Conservation (phyloP, 53 echinoderm and acorn worm species). For the Arbacia lixula region DNA sequence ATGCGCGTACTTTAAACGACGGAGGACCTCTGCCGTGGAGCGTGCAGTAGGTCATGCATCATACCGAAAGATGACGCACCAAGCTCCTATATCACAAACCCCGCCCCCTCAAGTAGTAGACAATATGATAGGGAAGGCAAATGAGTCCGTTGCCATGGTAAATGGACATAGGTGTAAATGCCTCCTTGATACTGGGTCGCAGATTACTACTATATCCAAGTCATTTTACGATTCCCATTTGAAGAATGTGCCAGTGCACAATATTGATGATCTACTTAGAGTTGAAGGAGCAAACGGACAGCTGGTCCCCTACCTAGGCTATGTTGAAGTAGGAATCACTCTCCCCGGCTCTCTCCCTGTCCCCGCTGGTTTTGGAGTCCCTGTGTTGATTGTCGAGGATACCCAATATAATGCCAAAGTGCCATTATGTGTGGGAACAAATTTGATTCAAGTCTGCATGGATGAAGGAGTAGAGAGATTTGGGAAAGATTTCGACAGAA, state of each 20-base stretch:
- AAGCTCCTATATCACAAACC: too few relatives aligned
- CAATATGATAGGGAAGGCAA: conserved; percentile 32
- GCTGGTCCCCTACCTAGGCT: conserved; percentile 16
- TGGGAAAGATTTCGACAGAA: neutral
- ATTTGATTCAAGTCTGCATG: conserved; percentile 14
- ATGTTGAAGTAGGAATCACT: conserved; percentile 2
- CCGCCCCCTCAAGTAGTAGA: neutral
- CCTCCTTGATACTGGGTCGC: conserved; percentile 18
- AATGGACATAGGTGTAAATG: conserved; percentile 8
- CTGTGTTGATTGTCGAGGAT: conserved; percentile 40
- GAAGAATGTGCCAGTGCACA: neutral
- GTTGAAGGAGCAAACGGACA: conserved; percentile 30
- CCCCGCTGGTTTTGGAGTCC: neutral
- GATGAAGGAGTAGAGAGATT: neutral
- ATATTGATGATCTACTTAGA: neutral
- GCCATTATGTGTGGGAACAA: conserved; percentile 42
- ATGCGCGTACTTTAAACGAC: conserved; percentile 57
- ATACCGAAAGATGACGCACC: neutral
- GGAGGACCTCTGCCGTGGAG: conserved; percentile 29
- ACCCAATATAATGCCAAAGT: conserved; percentile 36
- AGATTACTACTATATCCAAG: conserved; percentile 4
- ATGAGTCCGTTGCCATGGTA: conserved; percentile 1
- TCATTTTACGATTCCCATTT: neutral
- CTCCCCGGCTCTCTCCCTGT: conserved; percentile 6
- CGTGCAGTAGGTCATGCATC: conserved; percentile 1